Conservation (phyloP, 1,140 invertebrate genomes). For the Gerris buenoi region DNA sequence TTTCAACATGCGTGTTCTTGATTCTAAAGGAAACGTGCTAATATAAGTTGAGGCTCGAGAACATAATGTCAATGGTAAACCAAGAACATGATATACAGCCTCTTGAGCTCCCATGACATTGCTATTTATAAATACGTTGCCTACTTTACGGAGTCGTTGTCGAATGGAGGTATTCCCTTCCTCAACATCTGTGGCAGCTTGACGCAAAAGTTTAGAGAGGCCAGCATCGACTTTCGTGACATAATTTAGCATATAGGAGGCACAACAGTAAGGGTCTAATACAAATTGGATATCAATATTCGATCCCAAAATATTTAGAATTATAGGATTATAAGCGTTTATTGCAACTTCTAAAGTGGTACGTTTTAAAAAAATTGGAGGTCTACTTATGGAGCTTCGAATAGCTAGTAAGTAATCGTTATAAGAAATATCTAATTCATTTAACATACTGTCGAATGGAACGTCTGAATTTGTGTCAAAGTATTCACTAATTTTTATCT, state of each 20-base stretch:
- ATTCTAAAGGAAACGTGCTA: background rate
- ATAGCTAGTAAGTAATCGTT: background rate
- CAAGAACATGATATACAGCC: conserved; percentile 22
- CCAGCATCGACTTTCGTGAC: conserved; percentile 11
- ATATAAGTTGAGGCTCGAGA: background rate
- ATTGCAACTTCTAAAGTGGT: conserved; percentile 15
- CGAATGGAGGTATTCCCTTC: background rate
- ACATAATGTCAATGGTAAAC: background rate
- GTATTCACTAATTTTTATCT: background rate
- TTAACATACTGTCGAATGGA: background rate
- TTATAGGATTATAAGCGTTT: conserved; percentile 22
- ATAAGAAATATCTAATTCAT: background rate
- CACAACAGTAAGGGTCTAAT: conserved; percentile 19
- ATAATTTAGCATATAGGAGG: conserved; percentile 21
- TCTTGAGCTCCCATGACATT: conserved; percentile 26
- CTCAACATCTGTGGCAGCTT: background rate
- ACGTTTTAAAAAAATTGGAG: background rate
- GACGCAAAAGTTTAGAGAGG: background rate
- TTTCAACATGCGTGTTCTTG: background rate
- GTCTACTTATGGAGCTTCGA: background rate
- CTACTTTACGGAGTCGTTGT: conserved; percentile 21
- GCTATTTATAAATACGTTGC: conserved; percentile 24
- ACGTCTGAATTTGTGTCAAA: background rate
- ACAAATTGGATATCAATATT: conserved; percentile 25
- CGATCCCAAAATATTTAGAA: conserved; percentile 19